Evolutionary conservation across 2,113 vertebrate genomes (phyloP), one percentile per base, ranked within the genome.

Genomic region (Vidua chalybeata): DNA sequence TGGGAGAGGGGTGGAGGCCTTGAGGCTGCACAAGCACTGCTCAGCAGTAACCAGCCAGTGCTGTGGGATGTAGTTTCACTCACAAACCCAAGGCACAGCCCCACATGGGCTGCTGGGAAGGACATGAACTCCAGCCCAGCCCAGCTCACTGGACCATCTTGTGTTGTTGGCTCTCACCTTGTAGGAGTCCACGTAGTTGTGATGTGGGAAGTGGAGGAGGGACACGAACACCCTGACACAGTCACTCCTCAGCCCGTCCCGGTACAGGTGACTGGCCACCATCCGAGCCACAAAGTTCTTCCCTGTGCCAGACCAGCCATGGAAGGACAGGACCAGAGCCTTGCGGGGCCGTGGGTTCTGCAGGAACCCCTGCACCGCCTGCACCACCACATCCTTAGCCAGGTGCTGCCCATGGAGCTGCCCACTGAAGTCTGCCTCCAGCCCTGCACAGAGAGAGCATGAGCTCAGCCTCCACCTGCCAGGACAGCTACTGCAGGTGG

Each of bases 241-340:
- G 89, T 98, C 97, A 1, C 99, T 99, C 97, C 96, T 98, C 92
- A 98, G 97, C 54, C 99, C 99, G 0, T 99, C 99, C 37, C 95
- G 98, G 92, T 98, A 99, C 63, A 99, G 98, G 96, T 99, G 99
- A 81, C 98, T 98, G 0, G 98, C 98, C 54, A 99, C 97, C 91
- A 99, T 96, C 56, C 98, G 97, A 5, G 99, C 98, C 97, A 99
- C 99, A 13, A 99, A 99, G 98, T 99, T 99, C 98, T 99, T 99
- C 71, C 99, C 99, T 0, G 99, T 99, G 69, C 99, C 99, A 0
- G 99, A 99, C 99, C 99, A 99, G 94, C 99, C 99, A 0, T 99
- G 99, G 97, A 99, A 99, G 6, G 99, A 99, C 76, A 99, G 98
- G 1, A 98, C 99, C 55, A 99, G 97, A 3, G 99, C 98, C 93